Percentiles rank a stretch among this genome's conserved stretches.
These are phyloP conservation scores for Seriola aureovittata DNA, from an alignment of 2,113 vertebrate species.

Conservation along the genomic window DNA sequence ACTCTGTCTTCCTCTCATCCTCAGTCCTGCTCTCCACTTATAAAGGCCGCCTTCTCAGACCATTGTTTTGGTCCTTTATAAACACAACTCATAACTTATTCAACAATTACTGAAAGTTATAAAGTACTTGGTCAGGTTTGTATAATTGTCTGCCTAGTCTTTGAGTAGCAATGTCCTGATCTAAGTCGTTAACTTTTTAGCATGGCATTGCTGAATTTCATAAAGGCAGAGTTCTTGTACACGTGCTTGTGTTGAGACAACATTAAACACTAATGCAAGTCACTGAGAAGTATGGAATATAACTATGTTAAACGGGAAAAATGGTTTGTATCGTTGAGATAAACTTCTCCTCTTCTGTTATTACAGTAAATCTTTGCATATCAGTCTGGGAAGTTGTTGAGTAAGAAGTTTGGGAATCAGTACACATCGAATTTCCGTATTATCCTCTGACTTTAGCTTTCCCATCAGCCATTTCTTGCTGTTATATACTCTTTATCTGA, in stretches of 20 bases:
- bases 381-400: neutral
- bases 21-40: neutral
- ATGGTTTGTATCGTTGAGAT: neutral
- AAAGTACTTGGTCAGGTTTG: neutral
- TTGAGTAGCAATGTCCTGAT: neutral
- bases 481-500: neutral
- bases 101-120: neutral
- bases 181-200: neutral
- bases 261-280: neutral
- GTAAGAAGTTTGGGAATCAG: neutral
- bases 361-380: neutral
- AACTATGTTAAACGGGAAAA: neutral
- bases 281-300: neutral
- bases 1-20: neutral
- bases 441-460: neutral
- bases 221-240: neutral
- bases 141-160: neutral
- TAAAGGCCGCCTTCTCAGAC: neutral
- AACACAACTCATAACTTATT: slow-evolving; percentile 11
- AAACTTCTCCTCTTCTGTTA: neutral
- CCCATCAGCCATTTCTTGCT: neutral
- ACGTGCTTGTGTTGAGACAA: neutral
- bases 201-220: neutral
- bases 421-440: neutral
- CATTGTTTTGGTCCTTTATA: neutral